phyloP scores from a whole-genome alignment of 2,113 vertebrate genomes.

The Lepus americanus region DNA sequence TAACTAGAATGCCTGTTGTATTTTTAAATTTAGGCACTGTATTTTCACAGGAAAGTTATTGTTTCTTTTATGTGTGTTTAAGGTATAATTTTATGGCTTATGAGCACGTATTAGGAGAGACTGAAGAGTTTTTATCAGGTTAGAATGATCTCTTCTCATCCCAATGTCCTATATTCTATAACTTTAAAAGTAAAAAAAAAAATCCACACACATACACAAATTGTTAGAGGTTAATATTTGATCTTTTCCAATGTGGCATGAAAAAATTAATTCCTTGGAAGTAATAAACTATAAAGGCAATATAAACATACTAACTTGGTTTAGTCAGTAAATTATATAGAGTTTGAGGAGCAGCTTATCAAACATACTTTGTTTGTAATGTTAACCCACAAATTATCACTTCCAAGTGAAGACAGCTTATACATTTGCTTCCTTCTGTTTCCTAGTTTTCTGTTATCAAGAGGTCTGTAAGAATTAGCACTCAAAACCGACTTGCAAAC shows the following conservation, averaged over 20 bases:
- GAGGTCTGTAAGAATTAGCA: not conserved
- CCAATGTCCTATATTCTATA: not conserved
- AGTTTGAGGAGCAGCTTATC: not conserved
- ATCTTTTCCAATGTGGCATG: not conserved
- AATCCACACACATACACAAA: not conserved
- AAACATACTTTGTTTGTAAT: not conserved
- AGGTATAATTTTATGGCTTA: not conserved
- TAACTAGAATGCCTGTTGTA: not conserved
- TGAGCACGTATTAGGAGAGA: not conserved
- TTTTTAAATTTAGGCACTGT: not conserved
- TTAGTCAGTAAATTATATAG: not conserved
- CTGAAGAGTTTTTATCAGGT: not conserved
- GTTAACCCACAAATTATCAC: not conserved
- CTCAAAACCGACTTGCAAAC: not conserved
- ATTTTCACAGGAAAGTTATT: not conserved
- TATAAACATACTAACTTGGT: not conserved
- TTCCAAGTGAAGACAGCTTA: conserved; percentile 7
- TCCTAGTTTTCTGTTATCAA: not conserved
- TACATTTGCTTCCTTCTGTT: not conserved
- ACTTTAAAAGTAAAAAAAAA: not conserved
- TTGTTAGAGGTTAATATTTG: not conserved
- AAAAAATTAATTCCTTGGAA: not conserved
- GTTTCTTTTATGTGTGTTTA: conserved; percentile 27
- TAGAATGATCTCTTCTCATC: not conserved
- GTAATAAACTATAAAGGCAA: not conserved